Evolutionary conservation across 1,140 invertebrate genomes (phyloP).

Genomic region (Oedothorax gibbosus): DNA sequence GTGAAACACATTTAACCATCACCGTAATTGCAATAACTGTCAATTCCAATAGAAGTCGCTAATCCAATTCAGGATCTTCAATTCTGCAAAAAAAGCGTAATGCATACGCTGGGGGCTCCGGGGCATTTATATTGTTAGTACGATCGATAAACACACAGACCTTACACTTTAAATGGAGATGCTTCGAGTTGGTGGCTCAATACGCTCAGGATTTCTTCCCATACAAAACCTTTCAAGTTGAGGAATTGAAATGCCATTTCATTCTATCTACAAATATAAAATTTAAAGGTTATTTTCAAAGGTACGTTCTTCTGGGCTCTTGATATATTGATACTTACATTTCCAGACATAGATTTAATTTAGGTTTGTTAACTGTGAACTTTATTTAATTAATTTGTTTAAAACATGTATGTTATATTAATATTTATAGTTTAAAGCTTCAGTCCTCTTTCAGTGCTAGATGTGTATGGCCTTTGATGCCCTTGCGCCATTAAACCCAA

Average conservation of each 20-base stretch:
- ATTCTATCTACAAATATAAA: neutral
- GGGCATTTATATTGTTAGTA: neutral
- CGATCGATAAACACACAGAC: neutral
- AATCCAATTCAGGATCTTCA: conserved; percentile 23
- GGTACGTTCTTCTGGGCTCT: no score
- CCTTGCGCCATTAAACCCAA: no score
- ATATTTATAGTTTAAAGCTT: no score
- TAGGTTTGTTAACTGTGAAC: no score
- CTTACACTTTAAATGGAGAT: conserved; percentile 23
- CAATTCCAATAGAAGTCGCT: neutral
- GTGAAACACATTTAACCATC: neutral
- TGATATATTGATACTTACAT: no score
- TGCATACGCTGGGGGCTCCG: neutral
- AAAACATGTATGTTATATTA: no score
- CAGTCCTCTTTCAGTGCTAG: no score
- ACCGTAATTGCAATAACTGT: conserved; percentile 32
- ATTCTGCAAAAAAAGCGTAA: conserved; percentile 14
- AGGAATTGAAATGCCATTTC: conserved; percentile 26
- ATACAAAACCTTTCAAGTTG: conserved; percentile 22
- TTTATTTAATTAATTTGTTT: no score
- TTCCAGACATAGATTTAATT: no score
- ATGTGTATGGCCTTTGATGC: no score
- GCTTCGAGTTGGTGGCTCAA: neutral
- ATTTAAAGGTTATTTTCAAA: no score
- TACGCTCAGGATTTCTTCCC: neutral